phyloP scores from a whole-genome alignment of 2,888 invertebrate genomes.

The Eristalis arbustorum region DNA sequence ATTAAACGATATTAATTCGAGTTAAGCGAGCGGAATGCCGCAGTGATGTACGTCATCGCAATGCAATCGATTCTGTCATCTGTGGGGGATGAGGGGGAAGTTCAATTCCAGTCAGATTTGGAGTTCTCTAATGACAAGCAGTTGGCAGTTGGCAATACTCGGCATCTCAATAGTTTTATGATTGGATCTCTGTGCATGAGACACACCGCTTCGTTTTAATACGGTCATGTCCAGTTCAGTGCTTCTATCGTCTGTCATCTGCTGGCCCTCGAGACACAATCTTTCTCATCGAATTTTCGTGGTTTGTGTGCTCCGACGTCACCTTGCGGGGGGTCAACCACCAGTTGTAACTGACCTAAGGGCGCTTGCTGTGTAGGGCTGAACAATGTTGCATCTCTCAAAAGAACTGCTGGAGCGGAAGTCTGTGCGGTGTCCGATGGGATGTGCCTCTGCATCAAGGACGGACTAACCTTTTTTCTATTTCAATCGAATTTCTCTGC shows the following conservation, averaged over 20 bases:
- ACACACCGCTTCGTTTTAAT: too few relatives aligned
- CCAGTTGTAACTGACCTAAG: not conserved
- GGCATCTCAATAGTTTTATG: too few relatives aligned
- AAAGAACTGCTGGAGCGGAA: not conserved
- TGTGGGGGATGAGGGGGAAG: not conserved
- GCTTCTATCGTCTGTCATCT: too few relatives aligned
- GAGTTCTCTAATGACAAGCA: too few relatives aligned
- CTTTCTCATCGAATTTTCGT: not conserved
- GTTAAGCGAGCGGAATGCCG: conserved; percentile 33
- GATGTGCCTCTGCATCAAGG: not conserved
- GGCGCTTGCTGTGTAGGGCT: not conserved
- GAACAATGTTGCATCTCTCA: not conserved
- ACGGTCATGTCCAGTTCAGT: too few relatives aligned
- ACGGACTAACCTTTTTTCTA: not conserved
- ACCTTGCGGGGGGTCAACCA: not conserved
- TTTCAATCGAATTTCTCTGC: not conserved
- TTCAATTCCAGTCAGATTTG: too few relatives aligned
- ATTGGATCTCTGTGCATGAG: too few relatives aligned
- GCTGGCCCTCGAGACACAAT: not conserved
- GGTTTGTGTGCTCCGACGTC: not conserved
- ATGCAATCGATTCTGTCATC: not conserved
- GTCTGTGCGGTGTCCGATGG: not conserved
- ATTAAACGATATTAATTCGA: conserved; percentile 47
- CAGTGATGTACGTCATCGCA: not conserved
- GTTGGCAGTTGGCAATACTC: too few relatives aligned